Percentiles rank a stretch among this genome's conserved stretches.
These are phyloP conservation scores for Panzeria rudis DNA, from an alignment of 2,888 invertebrate genomes.

Conservation along the genomic window DNA sequence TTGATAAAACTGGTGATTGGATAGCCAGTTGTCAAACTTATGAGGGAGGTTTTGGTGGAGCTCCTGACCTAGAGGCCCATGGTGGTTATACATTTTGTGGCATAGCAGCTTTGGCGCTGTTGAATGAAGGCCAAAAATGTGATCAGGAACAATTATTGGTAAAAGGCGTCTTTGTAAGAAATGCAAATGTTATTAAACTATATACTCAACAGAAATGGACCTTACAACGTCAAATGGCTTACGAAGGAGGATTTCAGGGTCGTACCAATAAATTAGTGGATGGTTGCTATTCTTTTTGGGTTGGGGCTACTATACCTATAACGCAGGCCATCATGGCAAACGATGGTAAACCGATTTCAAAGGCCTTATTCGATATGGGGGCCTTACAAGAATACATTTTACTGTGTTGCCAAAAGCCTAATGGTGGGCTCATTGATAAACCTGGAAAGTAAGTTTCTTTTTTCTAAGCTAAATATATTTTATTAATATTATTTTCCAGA, in stretches of 20 bases:
- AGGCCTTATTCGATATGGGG: constrained; percentile 89
- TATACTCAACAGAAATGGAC: constrained; percentile 89
- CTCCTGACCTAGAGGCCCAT: constrained; percentile 98
- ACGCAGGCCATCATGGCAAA: constrained; percentile 89
- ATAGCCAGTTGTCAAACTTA: constrained; percentile 98
- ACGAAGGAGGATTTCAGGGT: constrained; percentile 98
- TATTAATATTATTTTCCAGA: constrained; percentile 84
- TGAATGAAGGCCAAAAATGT: constrained; percentile 84
- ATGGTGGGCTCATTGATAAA: constrained; percentile 97
- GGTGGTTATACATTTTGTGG: constrained; percentile 99
- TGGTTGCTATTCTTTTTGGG: constrained; percentile 99
- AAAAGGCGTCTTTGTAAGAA: constrained; percentile 64
- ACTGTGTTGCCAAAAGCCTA: constrained; percentile 93
- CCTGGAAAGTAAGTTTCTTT: constrained; percentile 93
- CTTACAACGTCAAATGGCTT: constrained; percentile 94
- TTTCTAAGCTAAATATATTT: not conserved
- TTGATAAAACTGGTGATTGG: constrained; percentile 95
- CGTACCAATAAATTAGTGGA: constrained; percentile 99
- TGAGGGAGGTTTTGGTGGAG: constrained; percentile 98
- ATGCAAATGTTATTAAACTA: not conserved
- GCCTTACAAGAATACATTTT: constrained; percentile 98
- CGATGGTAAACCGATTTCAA: constrained; percentile 81
- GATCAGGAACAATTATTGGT: constrained; percentile 86
- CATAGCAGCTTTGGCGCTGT: constrained; percentile 93
- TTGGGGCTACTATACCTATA: constrained; percentile 95